Evolutionary conservation across 2,797 vertebrate genomes (phyloP).

Genomic region (Sebastolobus alascanus): DNA sequence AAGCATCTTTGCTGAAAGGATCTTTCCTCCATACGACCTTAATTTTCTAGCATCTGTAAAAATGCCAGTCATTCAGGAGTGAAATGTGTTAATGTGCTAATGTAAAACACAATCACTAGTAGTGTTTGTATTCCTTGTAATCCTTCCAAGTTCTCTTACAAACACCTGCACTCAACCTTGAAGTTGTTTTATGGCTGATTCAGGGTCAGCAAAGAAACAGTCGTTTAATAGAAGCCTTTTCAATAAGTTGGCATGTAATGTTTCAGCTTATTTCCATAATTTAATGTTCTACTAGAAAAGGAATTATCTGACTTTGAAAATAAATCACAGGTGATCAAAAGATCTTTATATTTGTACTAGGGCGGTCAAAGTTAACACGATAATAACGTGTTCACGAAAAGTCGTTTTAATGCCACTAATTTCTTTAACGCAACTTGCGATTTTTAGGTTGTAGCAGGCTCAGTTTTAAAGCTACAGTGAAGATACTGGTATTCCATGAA

Average conservation of each 20-base stretch:
- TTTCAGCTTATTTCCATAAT: conserved; percentile 26
- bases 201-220: conserved; percentile 41
- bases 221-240: conserved; percentile 11
- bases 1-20: conserved; percentile 59
- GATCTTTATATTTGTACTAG: not conserved
- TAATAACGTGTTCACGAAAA: too few relatives aligned
- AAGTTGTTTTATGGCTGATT: conserved; percentile 30
- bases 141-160: conserved; percentile 28
- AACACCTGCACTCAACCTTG: conserved; percentile 42
- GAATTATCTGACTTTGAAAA: not conserved
- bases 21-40: conserved; percentile 21
- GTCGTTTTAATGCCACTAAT: too few relatives aligned
- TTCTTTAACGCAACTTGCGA: too few relatives aligned
- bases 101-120: not conserved
- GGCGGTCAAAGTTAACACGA: too few relatives aligned
- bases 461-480: too few relatives aligned
- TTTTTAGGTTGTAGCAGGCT: too few relatives aligned
- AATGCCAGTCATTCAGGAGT: conserved; percentile 33
- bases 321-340: not conserved
- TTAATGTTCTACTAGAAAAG: not conserved
- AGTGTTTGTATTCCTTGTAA: conserved; percentile 14
- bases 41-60: conserved; percentile 31
- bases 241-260: conserved; percentile 7
- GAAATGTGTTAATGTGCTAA: conserved; percentile 31
- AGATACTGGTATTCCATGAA: too few relatives aligned